Conservation (phyloP, 37 sponge, comb jelly and placozoan genomes). For the Mnemiopsis leidyi region DNA sequence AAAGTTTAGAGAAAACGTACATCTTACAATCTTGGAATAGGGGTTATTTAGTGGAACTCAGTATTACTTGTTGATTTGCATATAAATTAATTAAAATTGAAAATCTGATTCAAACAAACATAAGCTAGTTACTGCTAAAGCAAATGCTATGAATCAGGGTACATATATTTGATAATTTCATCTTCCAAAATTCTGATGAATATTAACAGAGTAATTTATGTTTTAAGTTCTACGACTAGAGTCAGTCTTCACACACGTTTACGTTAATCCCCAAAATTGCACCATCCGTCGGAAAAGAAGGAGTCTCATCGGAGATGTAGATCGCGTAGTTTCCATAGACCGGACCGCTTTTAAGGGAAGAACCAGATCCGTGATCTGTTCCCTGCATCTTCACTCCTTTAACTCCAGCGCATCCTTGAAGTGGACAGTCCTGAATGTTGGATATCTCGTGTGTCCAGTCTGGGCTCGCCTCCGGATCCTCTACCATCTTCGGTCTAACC, state of each 20-base stretch:
- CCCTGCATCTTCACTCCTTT: conserved; percentile 1
- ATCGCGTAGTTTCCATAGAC: conserved; percentile 26
- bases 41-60: no score
- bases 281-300: not conserved
- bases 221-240: no score
- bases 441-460: not conserved
- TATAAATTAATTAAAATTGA: no score
- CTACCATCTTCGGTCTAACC: not conserved
- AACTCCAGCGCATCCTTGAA: not conserved
- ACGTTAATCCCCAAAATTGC: not conserved
- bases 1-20: no score
- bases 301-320: not conserved
- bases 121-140: no score
- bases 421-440: conserved; percentile 23
- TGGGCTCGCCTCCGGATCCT: not conserved
- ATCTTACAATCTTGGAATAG: no score
- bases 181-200: no score
- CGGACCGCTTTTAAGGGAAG: not conserved
- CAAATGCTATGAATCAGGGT: no score
- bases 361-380: not conserved
- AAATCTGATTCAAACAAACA: no score
- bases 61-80: no score
- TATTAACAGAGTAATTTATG: no score
- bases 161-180: no score
- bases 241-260: not conserved